Base-by-base conservation (phyloP, 2,113 vertebrate genomes). In the Jacana jacana region DNA sequence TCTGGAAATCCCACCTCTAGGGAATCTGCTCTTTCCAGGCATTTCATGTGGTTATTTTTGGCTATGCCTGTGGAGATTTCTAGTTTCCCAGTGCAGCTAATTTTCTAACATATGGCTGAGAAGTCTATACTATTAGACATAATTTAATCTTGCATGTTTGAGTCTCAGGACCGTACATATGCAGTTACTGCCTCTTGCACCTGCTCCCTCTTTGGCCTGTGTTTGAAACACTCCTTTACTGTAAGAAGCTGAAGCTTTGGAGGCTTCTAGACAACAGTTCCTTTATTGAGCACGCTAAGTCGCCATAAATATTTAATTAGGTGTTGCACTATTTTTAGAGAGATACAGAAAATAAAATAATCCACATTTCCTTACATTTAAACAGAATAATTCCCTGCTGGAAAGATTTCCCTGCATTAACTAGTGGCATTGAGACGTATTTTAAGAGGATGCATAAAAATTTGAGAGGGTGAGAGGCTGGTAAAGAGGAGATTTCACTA, bases 31-130 rank as follows among this genome's bases (percentile, higher is more conserved):
- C 93, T 79, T 96, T 94, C 81, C 95, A 95, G 88, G 58, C 58
- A 35, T 87, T 91, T 82, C 73, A 35, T 49, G 49, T 15, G 48
- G 77, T 94, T 97, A 95, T 97, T 97, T 96, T 96, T 96, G 96
- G 92, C 91, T n/a, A 24, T 18, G 70, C 40, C 89, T 87, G 79
- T 58, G 86, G 93, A 88, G 91, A 85, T 94, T 94, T 96, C 73
- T 81, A 68, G 42, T 90, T 75, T 94, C 91, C 73, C 89, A 95
- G 80, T 16, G 27, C 73, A 83, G 77, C 42, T 96, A 87, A 95
- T 97, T 97, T 91, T 94, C n/a, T 49, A 94, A 69, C 69, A 49
- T 27, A 24, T 8, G 78, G 63, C 89, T 91, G 84, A 81, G 86
- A 91, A 96, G 82, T 69, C 93, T 66, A 46, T 20, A 93, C 93